Base-by-base conservation (phyloP, 2,797 vertebrate genomes). In the Myotis pilosus region DNA sequence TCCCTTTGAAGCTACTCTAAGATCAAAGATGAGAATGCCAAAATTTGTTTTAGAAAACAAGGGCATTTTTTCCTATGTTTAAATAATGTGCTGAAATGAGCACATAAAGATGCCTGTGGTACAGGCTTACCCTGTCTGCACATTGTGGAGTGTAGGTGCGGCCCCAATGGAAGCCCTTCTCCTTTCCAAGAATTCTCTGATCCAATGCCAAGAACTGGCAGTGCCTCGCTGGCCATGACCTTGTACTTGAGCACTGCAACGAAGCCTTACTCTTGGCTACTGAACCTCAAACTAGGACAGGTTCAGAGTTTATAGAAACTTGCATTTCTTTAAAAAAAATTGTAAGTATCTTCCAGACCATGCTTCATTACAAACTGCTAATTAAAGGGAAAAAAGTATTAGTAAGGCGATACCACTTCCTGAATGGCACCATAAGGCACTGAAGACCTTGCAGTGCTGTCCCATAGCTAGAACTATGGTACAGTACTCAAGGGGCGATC, bases 11-110 rank as follows among this genome's bases (percentile, higher is more conserved):
- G 36, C 72, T 91, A 33, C 68, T 23, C 0, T 51, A 91, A 71
- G 60, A 84, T 57, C 74, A 92, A 94, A 94, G 83, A 49, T 87
- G 68, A 83, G 30, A 79, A 82, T 90, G n/a, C 53, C 76, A 49
- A 94, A 64, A 87, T 76, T 49, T 68, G 76, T 53, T 84, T 92
- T 79, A 71, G 41, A 90, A 87, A 95, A 86, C 44, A 68, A 66
- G 22, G 91, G 4, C 16, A 74, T 66, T 89, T 95, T 95, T 87
- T 66, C 20, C 33, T 49, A 30, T 49, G 88, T 90, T 93, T 28
- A 82, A 81, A 57, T 87, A 89, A 85, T 88, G 60, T n/a, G 87
- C 6, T 95, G 38, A 89, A 75, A 72, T 64, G 92, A 79, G 30
- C 79, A 87, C 30, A 62, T 20, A 89, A 78, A 85, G 11, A 94